These are phyloP conservation scores for Dicranocentrus wangi DNA, from an alignment of 2,888 invertebrate genomes.

Conservation along the genomic window DNA sequence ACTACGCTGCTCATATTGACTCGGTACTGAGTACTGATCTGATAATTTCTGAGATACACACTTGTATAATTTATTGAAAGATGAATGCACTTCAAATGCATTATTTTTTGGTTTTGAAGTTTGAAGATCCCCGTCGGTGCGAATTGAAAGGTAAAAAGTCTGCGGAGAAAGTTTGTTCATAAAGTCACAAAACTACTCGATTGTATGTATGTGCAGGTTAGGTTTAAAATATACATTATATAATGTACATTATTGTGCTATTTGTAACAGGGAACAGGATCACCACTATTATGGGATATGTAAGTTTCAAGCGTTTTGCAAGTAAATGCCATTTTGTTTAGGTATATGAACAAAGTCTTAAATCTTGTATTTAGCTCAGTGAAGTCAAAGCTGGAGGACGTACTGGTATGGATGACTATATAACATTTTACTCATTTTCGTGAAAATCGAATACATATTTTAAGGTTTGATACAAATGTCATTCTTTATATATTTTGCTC, in stretches of 20 bases:
- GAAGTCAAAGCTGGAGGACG: conserved; percentile 32
- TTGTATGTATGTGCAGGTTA: neutral
- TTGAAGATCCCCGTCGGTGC: conserved; percentile 19
- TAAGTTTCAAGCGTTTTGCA: conserved; percentile 23
- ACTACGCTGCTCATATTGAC: conserved; percentile 63
- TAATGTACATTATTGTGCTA: neutral
- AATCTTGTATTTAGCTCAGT: conserved; percentile 12
- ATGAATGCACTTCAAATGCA: too few relatives aligned
- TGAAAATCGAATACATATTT: neutral
- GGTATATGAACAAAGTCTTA: neutral
- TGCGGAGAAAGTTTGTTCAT: conserved; percentile 28
- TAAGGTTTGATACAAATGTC: neutral
- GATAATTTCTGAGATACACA: too few relatives aligned
- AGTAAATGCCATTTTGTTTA: neutral
- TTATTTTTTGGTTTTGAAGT: neutral
- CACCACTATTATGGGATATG: conserved; percentile 47
- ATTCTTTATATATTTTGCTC: neutral
- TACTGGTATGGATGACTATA: conserved; percentile 31
- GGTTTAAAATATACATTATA: neutral
- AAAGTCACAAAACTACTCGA: neutral
- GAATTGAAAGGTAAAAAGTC: too few relatives aligned
- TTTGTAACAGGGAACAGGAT: conserved; percentile 37
- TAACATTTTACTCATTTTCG: neutral
- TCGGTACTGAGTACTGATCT: conserved; percentile 55
- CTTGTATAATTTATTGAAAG: too few relatives aligned